Evolutionary conservation across 2,113 vertebrate genomes (phyloP).

Genomic region (Phalacrocorax pelagicus): DNA sequence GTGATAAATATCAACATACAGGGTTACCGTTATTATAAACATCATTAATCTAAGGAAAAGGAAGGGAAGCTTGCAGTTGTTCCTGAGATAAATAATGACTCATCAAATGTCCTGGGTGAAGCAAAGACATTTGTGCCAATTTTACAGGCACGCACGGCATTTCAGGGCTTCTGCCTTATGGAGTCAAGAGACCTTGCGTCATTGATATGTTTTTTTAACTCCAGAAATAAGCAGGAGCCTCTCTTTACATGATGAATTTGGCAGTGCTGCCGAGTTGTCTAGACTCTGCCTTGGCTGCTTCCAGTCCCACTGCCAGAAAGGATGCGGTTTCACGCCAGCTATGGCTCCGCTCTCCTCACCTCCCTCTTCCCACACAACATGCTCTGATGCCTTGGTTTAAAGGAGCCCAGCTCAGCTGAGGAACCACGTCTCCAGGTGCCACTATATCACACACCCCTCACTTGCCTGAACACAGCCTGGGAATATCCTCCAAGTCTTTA

Average conservation of each 20-base stretch:
- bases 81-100: not conserved
- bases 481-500: not conserved
- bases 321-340: not conserved
- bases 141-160: fast-evolving
- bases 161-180: not conserved
- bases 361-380: not conserved
- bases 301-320: not conserved
- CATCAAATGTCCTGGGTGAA: not conserved
- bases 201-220: not conserved
- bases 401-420: not conserved
- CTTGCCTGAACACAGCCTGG: not conserved
- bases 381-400: not conserved
- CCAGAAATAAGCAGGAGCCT: not conserved
- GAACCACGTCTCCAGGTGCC: not conserved
- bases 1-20: not conserved
- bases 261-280: not conserved
- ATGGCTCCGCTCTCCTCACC: not conserved
- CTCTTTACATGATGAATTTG: not conserved
- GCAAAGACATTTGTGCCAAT: too few species aligned
- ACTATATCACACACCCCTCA: not conserved
- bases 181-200: not conserved
- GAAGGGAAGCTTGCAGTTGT: not conserved
- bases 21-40: not conserved
- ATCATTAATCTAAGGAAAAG: not conserved
- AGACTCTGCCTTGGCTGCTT: not conserved